phyloP scores from a whole-genome alignment of 2,797 vertebrate genomes.

The Lycodopsis pacificus region DNA sequence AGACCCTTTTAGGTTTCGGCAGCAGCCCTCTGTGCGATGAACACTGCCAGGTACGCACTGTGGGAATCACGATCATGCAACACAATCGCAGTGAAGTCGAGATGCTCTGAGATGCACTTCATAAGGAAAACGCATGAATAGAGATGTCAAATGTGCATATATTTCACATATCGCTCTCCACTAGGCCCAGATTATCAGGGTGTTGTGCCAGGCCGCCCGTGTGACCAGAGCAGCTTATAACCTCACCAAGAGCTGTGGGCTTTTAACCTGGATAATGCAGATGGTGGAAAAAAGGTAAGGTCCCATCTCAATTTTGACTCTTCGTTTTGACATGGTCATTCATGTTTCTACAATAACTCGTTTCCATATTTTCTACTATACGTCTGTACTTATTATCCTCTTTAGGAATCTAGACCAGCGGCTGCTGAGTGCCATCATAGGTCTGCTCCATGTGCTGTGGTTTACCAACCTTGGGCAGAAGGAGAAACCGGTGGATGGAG shows the following conservation, averaged over 20 bases:
- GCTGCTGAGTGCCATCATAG: constrained; percentile 82
- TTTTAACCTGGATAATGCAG: constrained; percentile 90
- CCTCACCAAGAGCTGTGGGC: constrained; percentile 88
- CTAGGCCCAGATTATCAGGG: constrained; percentile 88
- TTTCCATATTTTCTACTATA: neutral
- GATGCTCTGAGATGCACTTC: neutral
- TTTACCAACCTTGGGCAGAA: constrained; percentile 88
- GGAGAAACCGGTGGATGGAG: constrained; percentile 49
- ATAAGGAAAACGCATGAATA: neutral
- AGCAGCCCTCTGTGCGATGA: constrained; percentile 90
- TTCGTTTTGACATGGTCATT: neutral
- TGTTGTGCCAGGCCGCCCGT: constrained; percentile 84
- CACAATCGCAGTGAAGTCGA: neutral
- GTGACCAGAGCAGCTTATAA: constrained; percentile 89
- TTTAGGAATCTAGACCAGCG: constrained; percentile 86
- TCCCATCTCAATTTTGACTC: neutral
- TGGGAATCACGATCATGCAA: neutral
- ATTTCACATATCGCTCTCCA: constrained; percentile 17
- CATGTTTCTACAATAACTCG: neutral
- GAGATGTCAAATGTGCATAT: neutral
- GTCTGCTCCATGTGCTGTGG: constrained; percentile 91
- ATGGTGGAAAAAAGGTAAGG: constrained; percentile 87
- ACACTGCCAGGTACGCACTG: constrained; percentile 82
- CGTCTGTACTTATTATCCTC: neutral
- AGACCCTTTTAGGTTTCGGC: constrained; percentile 89